phyloP scores from a whole-genome alignment of 2,888 invertebrate species.

The Mythimna pallens region DNA sequence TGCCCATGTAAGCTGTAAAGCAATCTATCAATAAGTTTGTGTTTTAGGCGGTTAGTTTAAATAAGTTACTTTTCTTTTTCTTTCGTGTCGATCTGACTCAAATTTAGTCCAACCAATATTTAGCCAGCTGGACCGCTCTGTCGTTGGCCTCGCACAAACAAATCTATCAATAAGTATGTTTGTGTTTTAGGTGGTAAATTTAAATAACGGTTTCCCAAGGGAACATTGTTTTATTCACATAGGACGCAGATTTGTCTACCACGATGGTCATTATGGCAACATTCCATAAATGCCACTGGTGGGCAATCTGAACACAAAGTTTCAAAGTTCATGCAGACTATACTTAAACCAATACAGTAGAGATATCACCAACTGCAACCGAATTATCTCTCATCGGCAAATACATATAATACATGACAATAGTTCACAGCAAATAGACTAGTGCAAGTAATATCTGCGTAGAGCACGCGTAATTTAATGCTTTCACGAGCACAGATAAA shows the following conservation, averaged over 20 bases:
- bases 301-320: slow-evolving; percentile 18
- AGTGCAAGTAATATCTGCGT: slow-evolving; percentile 79
- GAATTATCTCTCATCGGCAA: slow-evolving; percentile 50
- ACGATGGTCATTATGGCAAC: slow-evolving; percentile 40
- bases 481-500: slow-evolving; percentile 86
- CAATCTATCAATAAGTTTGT: no score
- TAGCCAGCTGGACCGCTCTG: no score
- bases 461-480: slow-evolving; percentile 83
- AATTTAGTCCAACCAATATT: no score
- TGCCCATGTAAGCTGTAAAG: no score
- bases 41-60: not conserved
- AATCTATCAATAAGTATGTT: not conserved
- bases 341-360: slow-evolving; percentile 12
- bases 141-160: no score
- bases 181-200: not conserved
- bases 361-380: slow-evolving; percentile 46
- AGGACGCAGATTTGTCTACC: slow-evolving; percentile 24
- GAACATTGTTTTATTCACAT: slow-evolving; percentile 11
- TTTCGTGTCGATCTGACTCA: no score
- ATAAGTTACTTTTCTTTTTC: no score
- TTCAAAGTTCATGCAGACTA: slow-evolving; percentile 8
- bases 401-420: slow-evolving; percentile 53
- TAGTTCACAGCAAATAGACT: slow-evolving; percentile 63
- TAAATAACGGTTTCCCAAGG: not conserved
- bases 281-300: slow-evolving; percentile 38